Conservation (phyloP, 1,140 invertebrate genomes). For the Aphelenchoides fujianensis region DNA sequence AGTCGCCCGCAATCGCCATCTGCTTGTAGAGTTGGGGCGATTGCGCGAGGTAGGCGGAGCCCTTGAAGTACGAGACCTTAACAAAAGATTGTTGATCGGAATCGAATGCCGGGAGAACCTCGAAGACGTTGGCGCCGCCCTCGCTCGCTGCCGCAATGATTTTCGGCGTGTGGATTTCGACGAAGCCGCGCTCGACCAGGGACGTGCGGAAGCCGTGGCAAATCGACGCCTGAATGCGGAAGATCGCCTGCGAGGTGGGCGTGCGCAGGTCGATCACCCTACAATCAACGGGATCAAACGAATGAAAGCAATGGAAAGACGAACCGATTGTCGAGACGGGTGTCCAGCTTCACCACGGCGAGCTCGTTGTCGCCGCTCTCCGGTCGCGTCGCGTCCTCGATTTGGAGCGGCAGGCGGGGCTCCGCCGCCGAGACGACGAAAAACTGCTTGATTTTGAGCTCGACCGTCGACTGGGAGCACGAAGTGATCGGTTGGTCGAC, state of each 20-base stretch:
- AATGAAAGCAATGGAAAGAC: constrained; percentile 11
- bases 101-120: constrained; percentile 31
- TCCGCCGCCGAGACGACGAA: constrained; percentile 72
- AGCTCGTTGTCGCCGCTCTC: constrained; percentile 66
- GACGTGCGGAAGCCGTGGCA: constrained; percentile 84
- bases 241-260: constrained; percentile 93
- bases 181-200: constrained; percentile 77
- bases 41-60: constrained; percentile 90
- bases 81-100: too few relatives aligned
- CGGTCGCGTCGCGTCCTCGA: constrained; percentile 85
- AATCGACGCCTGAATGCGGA: constrained; percentile 77
- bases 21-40: constrained; percentile 99
- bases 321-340: constrained; percentile 58
- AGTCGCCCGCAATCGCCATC: constrained; percentile 98
- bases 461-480: constrained; percentile 83
- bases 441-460: constrained; percentile 74
- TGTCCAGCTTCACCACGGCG: constrained; percentile 65
- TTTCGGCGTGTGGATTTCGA: constrained; percentile 97
- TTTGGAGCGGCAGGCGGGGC: constrained; percentile 82
- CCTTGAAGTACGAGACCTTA: constrained; percentile 90
- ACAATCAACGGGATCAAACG: constrained; percentile 70
- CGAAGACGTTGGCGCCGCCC: constrained; percentile 97
- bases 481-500: constrained; percentile 78
- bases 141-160: constrained; percentile 97
- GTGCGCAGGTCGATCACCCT: constrained; percentile 89